Conservation (phyloP, 2,113 vertebrate genomes). For the Festucalex cinctus region DNA sequence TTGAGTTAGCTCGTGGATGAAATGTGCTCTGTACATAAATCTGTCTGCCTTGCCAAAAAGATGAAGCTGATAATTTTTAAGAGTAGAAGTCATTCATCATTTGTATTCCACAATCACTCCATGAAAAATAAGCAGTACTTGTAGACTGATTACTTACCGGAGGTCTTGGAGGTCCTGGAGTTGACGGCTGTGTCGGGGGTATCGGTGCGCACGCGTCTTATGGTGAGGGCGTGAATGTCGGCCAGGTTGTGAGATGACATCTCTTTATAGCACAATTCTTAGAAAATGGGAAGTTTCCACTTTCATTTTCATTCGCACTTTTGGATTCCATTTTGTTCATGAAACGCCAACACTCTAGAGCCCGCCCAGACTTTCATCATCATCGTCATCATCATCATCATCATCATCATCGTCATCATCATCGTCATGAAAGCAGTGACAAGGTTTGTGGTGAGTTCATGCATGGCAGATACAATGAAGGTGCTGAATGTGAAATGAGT, state of each 20-base stretch:
- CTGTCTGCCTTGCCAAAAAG: too few species aligned
- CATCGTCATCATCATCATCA: conserved; percentile 1
- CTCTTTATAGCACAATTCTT: background rate
- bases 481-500: background rate
- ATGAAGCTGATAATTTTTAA: too few species aligned
- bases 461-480: background rate
- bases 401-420: too few species aligned
- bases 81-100: background rate
- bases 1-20: too few species aligned
- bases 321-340: background rate
- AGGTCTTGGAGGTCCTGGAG: background rate
- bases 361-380: background rate
- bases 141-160: background rate
- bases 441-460: background rate
- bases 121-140: background rate
- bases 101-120: background rate
- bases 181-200: background rate
- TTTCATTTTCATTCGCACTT: background rate
- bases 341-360: background rate
- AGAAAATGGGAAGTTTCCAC: background rate
- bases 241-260: background rate
- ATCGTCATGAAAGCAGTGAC: background rate
- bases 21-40: too few species aligned
- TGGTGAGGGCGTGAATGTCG: background rate
- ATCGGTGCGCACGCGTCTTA: background rate